A percentile compares a stretch with the other conserved stretches of the same genome.
phyloP scores from a whole-genome alignment of 2,797 vertebrate species.

The Oreochromis mossambicus region DNA sequence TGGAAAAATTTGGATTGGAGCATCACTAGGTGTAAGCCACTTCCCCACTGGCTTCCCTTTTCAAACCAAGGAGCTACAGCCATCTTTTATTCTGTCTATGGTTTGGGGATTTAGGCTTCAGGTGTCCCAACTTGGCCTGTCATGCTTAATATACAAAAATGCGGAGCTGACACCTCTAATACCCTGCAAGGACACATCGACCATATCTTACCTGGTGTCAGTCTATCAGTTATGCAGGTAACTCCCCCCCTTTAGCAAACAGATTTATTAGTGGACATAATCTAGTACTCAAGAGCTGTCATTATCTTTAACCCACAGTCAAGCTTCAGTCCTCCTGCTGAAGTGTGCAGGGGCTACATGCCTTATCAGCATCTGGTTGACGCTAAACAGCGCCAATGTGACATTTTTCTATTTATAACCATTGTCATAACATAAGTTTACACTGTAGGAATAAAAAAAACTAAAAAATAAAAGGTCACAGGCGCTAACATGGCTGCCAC shows the following conservation, averaged over 20 bases:
- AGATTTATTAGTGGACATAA: not conserved
- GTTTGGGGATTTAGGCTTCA: not conserved
- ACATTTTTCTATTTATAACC: not conserved
- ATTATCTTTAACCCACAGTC: not conserved
- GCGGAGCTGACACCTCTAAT: not conserved
- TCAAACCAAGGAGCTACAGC: not conserved
- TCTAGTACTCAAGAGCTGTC: not conserved
- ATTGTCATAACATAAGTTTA: too few relatives aligned
- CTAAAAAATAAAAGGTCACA: not conserved
- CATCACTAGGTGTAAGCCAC: not conserved
- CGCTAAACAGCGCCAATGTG: not conserved
- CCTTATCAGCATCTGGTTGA: not conserved
- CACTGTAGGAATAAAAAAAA: not conserved
- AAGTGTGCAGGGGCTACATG: not conserved
- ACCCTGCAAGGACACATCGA: not conserved
- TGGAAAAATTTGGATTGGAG: not conserved
- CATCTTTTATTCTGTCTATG: not conserved
- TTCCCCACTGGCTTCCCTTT: not conserved
- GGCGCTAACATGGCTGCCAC: conserved; percentile 52
- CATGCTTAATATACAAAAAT: not conserved
- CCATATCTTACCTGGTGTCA: not conserved
- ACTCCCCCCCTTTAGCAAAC: not conserved
- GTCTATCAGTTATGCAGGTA: not conserved
- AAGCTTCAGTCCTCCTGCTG: not conserved
- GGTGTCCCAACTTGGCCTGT: not conserved